Base-by-base conservation (phyloP, 2,113 vertebrate species). In the Nannospalax galili region DNA sequence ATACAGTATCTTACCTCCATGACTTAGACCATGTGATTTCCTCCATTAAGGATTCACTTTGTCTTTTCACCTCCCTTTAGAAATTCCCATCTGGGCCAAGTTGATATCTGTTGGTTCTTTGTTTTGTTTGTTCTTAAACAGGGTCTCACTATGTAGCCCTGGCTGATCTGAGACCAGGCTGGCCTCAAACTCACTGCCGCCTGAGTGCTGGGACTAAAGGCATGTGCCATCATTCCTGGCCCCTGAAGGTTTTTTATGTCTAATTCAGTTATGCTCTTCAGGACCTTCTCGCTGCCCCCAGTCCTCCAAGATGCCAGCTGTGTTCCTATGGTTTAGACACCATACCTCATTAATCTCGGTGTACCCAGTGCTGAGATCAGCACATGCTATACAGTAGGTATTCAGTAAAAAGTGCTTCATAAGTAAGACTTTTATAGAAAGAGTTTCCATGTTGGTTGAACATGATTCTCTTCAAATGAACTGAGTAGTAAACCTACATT, bases 341-440 rank as follows among this genome's bases (percentile, higher is more conserved):
- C 19, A 24, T 4, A 26, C 17, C 65, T 69, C n/a, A 35, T 74
- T 45, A 16, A 88, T 82, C 58, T 81, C 52, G 22, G 9, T 15
- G 28, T 86, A 60, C 72, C 42, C 2, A 11, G 10, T 60, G 37
- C 45, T 89, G 24, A 94, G 32, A 88, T 65, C 14, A 30, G 12
- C 7, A 11, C 65, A 19, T 9, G 10, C 20, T 28, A 58, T 5
- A 58, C 84, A 85, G 10, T 37, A 56, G 32, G 8, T 56, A 9
- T 48, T 56, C 32, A 56, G 24, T 52, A 62, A 73, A 77, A 70
- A 48, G 30, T 48, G 24, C n/a, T 91, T 91, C 82, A 26, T 84
- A 84, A 94, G 45, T 64, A 56, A 91, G 40, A 77, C 62, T 88
- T 90, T 72, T 79, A 60, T 24, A 62, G 35, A 37, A 94, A 77